phyloP scores from a whole-genome alignment of 1,140 invertebrate genomes.

The Samia ricini region DNA sequence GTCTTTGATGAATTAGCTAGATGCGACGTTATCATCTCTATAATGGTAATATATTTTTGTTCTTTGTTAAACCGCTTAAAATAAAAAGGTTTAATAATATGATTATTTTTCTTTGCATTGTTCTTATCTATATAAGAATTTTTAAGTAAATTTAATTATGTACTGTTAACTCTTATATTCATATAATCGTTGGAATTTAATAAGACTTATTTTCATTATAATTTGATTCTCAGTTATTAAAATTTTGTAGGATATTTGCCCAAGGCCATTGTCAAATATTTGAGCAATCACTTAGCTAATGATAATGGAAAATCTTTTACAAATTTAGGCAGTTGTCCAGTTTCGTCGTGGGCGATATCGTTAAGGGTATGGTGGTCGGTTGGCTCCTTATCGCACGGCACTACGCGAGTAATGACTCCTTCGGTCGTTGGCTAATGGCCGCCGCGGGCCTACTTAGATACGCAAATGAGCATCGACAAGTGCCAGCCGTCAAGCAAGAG shows the following conservation, averaged over 20 bases:
- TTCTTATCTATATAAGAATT: no score
- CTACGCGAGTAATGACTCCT: conserved; percentile 65
- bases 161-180: neutral
- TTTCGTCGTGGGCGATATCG: conserved; percentile 45
- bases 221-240: neutral
- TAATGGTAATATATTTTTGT: no score
- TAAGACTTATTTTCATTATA: neutral
- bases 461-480: conserved; percentile 71
- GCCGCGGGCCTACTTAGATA: conserved; percentile 68
- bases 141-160: neutral
- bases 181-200: neutral
- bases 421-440: conserved; percentile 71
- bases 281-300: neutral
- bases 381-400: conserved; percentile 57
- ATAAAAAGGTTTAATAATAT: no score
- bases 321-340: conserved; percentile 48
- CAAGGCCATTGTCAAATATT: neutral
- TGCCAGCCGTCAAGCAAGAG: conserved; percentile 28
- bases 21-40: no score
- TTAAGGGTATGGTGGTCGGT: conserved; percentile 50
- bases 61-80: no score
- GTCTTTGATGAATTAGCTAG: neutral
- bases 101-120: no score
- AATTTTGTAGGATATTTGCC: no score
- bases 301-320: neutral